Evolutionary conservation across 2,113 vertebrate species (phyloP).

Genomic region (Spermophilus dauricus): DNA sequence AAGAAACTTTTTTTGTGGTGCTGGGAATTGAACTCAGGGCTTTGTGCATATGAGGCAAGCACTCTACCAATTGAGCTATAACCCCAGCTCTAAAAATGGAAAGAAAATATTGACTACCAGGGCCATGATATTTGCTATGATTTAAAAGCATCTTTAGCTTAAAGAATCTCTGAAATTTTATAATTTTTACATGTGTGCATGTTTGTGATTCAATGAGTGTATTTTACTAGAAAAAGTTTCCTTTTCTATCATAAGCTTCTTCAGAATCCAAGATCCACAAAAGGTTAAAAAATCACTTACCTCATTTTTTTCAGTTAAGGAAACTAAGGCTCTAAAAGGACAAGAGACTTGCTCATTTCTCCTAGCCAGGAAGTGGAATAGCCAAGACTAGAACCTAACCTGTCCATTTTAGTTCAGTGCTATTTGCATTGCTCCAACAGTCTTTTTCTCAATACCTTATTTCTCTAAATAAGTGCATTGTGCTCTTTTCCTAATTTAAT

Average conservation of each 20-base stretch:
- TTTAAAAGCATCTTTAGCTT: conserved; percentile 1
- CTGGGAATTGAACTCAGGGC: no score
- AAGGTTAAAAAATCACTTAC: not conserved
- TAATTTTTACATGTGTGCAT: not conserved
- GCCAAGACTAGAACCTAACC: not conserved
- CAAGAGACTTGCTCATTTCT: not conserved
- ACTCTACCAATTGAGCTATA: no score
- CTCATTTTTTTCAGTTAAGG: conserved; percentile 48
- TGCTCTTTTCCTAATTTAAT: not conserved
- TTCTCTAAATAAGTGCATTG: not conserved
- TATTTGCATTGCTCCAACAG: not conserved
- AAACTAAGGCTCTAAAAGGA: not conserved
- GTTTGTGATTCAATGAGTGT: not conserved
- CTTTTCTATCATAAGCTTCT: not conserved
- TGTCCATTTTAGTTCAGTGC: not conserved
- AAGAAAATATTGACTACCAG: not conserved
- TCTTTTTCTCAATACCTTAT: not conserved
- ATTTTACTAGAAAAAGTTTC: not conserved
- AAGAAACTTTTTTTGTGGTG: not conserved
- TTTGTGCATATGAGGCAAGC: no score
- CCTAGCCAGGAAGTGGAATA: not conserved
- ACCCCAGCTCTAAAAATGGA: not conserved
- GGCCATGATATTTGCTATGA: not conserved
- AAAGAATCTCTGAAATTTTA: not conserved
- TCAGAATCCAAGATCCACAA: not conserved